Conservation (phyloP, 2,888 invertebrate species). For the Molorchus minor region DNA sequence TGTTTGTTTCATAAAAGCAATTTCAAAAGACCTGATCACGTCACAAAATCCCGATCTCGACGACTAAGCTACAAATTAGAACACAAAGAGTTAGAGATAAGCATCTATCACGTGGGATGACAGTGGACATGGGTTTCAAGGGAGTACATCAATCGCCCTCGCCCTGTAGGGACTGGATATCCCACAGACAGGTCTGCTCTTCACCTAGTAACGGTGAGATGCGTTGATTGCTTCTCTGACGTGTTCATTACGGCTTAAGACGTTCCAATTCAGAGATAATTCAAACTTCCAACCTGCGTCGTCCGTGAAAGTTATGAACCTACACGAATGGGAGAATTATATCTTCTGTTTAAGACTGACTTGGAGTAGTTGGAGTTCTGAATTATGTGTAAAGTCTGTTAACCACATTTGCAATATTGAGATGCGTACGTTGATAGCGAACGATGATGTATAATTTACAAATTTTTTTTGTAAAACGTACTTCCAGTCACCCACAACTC, state of each 20-base stretch:
- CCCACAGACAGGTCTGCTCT: conserved; percentile 36
- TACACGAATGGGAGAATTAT: conserved; percentile 9
- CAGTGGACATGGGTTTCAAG: conserved; percentile 43
- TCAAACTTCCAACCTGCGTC: conserved; percentile 44
- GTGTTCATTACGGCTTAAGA: conserved; percentile 53
- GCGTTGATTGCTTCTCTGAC: conserved; percentile 55
- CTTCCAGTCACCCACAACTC: too few species aligned
- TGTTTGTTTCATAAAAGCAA: not conserved
- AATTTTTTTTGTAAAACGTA: too few species aligned
- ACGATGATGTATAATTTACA: too few species aligned
- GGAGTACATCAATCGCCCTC: conserved; percentile 43
- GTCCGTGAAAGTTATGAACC: conserved; percentile 28
- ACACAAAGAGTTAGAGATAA: conserved; percentile 26
- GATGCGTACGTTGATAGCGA: too few species aligned
- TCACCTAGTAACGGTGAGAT: conserved; percentile 51
- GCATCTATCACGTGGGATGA: conserved; percentile 39
- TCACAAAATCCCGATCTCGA: not conserved
- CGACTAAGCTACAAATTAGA: conserved; percentile 12
- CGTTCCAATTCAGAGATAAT: conserved; percentile 50
- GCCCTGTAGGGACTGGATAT: conserved; percentile 37
- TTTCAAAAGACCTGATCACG: not conserved
- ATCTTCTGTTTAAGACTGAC: conserved; percentile 9
- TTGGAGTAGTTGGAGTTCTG: too few species aligned
- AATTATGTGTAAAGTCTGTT: too few species aligned
- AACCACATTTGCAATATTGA: too few species aligned